Base-by-base conservation (phyloP, 2,888 invertebrate species). In the Agrotis ipsilon region DNA sequence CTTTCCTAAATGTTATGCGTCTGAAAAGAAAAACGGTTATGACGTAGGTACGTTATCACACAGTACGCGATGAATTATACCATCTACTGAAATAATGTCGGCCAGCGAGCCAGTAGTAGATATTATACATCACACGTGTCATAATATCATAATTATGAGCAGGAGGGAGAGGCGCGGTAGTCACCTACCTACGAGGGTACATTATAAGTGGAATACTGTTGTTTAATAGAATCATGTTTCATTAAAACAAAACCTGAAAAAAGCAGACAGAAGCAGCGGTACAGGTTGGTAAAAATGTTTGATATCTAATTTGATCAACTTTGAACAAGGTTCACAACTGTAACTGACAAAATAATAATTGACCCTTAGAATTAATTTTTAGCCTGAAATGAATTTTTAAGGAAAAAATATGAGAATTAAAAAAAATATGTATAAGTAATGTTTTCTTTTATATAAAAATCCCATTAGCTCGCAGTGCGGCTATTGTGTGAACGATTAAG, bases 1-100 rank as follows among this genome's bases (percentile, higher is more conserved):
- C 87, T 88, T 79, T 76, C 66, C 74, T 78, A 85, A 87, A 87
- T 85, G 86, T 86, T 85, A 81, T 75, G 84, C 72, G 78, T 80
- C 80, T 83, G 69, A 78, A 78, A 76, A 83, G 83, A 85, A 86
- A 80, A 82, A 80, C 70, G 80, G 81, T 81, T 86, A 80, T 83
- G 82, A 75, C 65, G 66, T n/a, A n/a, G n/a, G n/a, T 62, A 66
- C 72, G 80, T 72, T 81, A 76, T 61, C 64, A 78, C 63, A 65
- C 52, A 75, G 57, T 61, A 77, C 73, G 70, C 79, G 60, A 72
- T 83, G 72, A 65, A 66, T 82, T 81, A 76, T 79, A 67, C 52
- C 61, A 72, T 76, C 73, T 67, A 64, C 27, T 64, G 43, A 78
- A 77, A 75, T 77, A 79, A 79, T 77, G 73, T 11, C 19, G 39